Evolutionary conservation across 2,113 vertebrate species (phyloP).

Genomic region (Eulemur macaco): DNA sequence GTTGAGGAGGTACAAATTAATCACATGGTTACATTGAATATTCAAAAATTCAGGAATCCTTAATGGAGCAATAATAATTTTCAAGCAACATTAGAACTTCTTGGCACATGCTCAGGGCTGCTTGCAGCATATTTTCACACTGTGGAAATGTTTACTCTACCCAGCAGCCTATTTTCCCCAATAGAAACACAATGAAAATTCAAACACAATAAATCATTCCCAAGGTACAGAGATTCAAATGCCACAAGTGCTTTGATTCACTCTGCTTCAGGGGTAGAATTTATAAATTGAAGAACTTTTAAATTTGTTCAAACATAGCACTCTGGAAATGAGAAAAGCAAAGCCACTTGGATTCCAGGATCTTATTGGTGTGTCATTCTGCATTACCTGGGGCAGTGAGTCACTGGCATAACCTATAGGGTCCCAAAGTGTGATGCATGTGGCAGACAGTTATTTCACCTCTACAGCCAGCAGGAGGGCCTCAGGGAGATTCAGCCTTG

Average conservation of each 20-base stretch:
- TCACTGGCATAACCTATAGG: not conserved
- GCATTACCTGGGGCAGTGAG: slow-evolving; percentile 33
- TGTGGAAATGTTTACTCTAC: slow-evolving; percentile 57
- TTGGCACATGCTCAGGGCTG: slow-evolving; percentile 57
- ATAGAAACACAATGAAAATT: slow-evolving; percentile 66
- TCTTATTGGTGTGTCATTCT: slow-evolving; percentile 55
- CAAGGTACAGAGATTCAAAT: slow-evolving; percentile 68
- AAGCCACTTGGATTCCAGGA: slow-evolving; percentile 41
- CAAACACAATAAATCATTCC: slow-evolving; percentile 76
- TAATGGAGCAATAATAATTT: slow-evolving; percentile 73
- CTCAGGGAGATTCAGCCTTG: not conserved
- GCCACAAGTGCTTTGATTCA: slow-evolving; percentile 76
- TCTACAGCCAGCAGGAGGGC: not conserved
- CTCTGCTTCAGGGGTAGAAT: slow-evolving; percentile 63
- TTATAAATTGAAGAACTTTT: slow-evolving; percentile 74
- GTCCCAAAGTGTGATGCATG: not conserved
- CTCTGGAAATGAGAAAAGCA: slow-evolving; percentile 67
- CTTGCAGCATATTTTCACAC: slow-evolving; percentile 38
- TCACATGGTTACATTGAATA: slow-evolving; percentile 67
- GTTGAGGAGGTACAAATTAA: slow-evolving; percentile 64
- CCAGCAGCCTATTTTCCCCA: slow-evolving; percentile 51
- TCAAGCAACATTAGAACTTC: slow-evolving; percentile 54
- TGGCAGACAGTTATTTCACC: not conserved
- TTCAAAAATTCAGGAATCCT: slow-evolving; percentile 63
- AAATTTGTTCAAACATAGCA: slow-evolving; percentile 63